A percentile compares a stretch with the other conserved stretches of the same genome.
Conservation (phyloP, 2,113 vertebrate genomes). For the Scolopax mira region DNA sequence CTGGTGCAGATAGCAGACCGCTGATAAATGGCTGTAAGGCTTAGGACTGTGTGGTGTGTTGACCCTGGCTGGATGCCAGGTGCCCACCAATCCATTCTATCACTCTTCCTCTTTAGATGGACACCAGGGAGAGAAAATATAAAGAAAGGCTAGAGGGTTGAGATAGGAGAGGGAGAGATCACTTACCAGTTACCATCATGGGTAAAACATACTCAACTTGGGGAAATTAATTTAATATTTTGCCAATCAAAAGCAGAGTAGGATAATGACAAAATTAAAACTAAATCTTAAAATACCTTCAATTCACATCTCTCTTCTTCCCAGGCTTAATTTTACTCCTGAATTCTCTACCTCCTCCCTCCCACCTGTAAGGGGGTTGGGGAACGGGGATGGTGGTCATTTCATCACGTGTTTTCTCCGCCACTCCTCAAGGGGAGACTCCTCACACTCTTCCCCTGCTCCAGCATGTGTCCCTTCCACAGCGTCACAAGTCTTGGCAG, state of each 20-base stretch:
- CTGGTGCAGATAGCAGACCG: not conserved
- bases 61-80: not conserved
- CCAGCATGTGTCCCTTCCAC: not conserved
- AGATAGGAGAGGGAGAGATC: not conserved
- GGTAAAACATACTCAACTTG: not conserved
- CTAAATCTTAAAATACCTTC: not conserved
- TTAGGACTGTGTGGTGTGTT: not conserved
- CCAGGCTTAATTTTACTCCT: not conserved
- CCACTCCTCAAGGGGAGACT: not conserved
- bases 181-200: not conserved
- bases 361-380: not conserved
- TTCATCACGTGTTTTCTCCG: not conserved
- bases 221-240: not conserved
- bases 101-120: not conserved
- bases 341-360: not conserved
- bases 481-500: not conserved
- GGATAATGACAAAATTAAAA: not conserved
- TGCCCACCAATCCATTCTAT: not conserved
- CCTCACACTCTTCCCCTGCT: not conserved
- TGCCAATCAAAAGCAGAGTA: not conserved
- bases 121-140: not conserved
- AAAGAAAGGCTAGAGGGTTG: fast-evolving
- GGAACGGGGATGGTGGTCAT: not conserved
- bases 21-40: not conserved
- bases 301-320: not conserved